Percentiles rank a stretch among this genome's conserved stretches.
phyloP scores from a whole-genome alignment of 2,113 vertebrate genomes.

The Anoura caudifer region DNA sequence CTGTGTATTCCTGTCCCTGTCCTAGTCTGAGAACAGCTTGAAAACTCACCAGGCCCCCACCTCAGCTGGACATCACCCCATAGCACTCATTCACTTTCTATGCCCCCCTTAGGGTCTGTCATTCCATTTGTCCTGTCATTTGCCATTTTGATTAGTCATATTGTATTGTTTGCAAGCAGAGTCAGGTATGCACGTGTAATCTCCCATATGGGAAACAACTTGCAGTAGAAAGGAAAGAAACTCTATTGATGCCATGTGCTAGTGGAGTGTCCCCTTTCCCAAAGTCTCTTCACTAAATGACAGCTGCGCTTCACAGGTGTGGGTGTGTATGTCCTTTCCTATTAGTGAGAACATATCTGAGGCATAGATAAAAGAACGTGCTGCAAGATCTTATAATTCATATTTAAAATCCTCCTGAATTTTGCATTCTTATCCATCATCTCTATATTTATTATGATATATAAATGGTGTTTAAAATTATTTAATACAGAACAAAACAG shows the following conservation, averaged over 20 bases:
- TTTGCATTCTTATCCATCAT: neutral
- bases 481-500: neutral
- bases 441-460: neutral
- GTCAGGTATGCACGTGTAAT: neutral
- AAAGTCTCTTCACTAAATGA: neutral
- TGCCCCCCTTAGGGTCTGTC: neutral
- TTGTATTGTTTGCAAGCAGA: neutral
- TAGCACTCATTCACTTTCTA: fast-evolving
- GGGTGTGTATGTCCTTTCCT: neutral
- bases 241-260: neutral
- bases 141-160: neutral
- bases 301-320: neutral
- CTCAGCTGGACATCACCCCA: neutral
- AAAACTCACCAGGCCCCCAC: neutral
- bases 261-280: neutral
- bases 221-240: neutral
- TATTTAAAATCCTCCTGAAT: neutral
- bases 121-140: neutral
- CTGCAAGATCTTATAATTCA: neutral
- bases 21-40: neutral
- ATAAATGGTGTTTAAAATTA: neutral
- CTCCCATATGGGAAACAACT: neutral
- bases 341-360: neutral
- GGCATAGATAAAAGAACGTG: neutral
- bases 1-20: neutral